phyloP scores from a whole-genome alignment of 2,797 vertebrate species.

The Meda fulgida region DNA sequence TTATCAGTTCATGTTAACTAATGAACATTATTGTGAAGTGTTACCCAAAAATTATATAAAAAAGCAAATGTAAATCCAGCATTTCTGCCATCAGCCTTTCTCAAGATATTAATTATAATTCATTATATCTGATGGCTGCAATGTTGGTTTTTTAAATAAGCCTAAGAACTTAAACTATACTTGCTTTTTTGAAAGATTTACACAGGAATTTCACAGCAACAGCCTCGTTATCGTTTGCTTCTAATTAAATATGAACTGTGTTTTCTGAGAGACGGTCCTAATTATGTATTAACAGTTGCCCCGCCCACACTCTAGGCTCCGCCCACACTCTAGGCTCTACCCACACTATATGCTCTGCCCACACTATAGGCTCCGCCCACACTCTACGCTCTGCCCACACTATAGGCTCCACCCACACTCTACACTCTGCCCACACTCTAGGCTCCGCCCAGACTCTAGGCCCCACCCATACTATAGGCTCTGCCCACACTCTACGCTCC shows the following conservation, averaged over 20 bases:
- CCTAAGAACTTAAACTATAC: not conserved
- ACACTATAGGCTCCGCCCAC: conserved; percentile 32
- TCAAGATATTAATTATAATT: too few relatives aligned
- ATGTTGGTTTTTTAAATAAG: not conserved
- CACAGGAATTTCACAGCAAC: too few relatives aligned
- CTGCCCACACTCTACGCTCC: not conserved
- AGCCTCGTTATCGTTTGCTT: not conserved
- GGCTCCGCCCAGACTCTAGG: conserved; percentile 22
- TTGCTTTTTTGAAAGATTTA: not conserved
- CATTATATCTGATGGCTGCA: not conserved
- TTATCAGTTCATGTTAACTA: too few relatives aligned
- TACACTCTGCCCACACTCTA: conserved; percentile 41
- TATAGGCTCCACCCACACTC: not conserved
- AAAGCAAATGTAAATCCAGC: too few relatives aligned
- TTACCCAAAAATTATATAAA: too few relatives aligned
- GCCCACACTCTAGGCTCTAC: not conserved
- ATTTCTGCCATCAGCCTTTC: not conserved
- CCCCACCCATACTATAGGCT: conserved; percentile 11
- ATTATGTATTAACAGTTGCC: not conserved
- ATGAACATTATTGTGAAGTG: too few relatives aligned
- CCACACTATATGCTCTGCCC: not conserved
- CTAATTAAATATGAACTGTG: not conserved
- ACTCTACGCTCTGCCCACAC: conserved; percentile 37
- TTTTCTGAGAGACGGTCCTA: not conserved
- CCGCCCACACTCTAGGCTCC: conserved; percentile 14